Conservation (phyloP, 2,888 invertebrate species). For the Mimas tiliae region DNA sequence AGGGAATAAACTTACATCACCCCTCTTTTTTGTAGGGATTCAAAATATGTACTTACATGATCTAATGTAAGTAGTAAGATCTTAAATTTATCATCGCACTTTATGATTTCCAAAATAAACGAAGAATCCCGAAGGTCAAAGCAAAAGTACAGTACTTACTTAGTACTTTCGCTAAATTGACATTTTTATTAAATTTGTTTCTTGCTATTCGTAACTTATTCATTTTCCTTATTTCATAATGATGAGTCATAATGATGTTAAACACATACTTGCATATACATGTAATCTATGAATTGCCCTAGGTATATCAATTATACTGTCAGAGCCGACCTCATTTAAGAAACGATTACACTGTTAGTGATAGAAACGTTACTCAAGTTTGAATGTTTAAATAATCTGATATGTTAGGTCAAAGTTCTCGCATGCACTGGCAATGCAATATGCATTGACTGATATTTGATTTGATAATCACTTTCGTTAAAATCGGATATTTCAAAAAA, state of each 20-base stretch:
- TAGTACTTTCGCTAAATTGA: neutral
- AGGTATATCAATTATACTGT: slow-evolving; percentile 39
- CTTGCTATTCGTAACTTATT: slow-evolving; percentile 4
- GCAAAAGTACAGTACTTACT: too few species aligned
- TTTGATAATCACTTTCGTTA: neutral
- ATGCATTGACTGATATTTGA: neutral
- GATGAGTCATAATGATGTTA: slow-evolving; percentile 7
- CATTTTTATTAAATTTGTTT: neutral
- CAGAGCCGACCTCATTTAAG: slow-evolving; percentile 36
- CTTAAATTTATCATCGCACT: too few species aligned
- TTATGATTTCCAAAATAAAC: too few species aligned
- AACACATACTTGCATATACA: neutral
- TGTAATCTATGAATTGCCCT: neutral
- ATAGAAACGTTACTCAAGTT: slow-evolving; percentile 25
- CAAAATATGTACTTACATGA: too few species aligned
- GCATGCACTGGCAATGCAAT: neutral
- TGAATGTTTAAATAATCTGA: slow-evolving; percentile 21
- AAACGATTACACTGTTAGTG: slow-evolving; percentile 27
- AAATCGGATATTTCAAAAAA: neutral
- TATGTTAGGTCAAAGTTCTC: slow-evolving; percentile 21
- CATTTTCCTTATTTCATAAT: neutral
- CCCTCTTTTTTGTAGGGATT: too few species aligned
- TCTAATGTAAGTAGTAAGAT: too few species aligned
- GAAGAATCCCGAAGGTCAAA: too few species aligned
- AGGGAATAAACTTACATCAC: too few species aligned